Base-by-base conservation (phyloP, 1,140 invertebrate genomes). In the Lutraria rhynchaena region DNA sequence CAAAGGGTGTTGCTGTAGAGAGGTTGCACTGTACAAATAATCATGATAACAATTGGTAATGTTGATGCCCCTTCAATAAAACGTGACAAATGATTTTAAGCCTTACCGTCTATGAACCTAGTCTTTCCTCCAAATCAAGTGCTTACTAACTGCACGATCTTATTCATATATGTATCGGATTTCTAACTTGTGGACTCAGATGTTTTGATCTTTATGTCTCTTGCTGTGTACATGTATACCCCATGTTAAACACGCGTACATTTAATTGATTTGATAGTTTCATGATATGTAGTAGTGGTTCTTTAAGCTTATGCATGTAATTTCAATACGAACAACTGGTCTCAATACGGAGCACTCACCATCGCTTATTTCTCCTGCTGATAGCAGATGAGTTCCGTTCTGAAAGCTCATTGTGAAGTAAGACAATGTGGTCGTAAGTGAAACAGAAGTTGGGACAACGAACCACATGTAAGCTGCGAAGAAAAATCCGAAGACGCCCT, bases 401-500 rank as follows among this genome's bases (percentile, higher is more conserved):
- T 86, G 49, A 57, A 77, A 84, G 57, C 77, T 80, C 70, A 88
- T 71, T 9, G 85, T 77, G 35, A 88, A 58, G 74, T 91, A 91
- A 2, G 84, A 85, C 84, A 91, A 87, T 0, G 90, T 91, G 19
- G 91, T 86, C 0, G 89, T 89, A 55, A 92, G 83, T 0, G 85
- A 77, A 53, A 92, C 89, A 0, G 83, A 60, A 55, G 89, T 87
- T 2, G 91, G 92, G 3, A 92, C 85, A 17, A 89, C 85, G 69
- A 92, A 92, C 91, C 91, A 92, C 35, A 89, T 81, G 22, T 91
- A 74, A 1, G 89, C 91, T 7, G 91, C 91, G 15, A 88, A 57
- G 44, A 92, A 87, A 75, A 92, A 92, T 22, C 90, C 92, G 61
- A 86, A 81, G 1, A 91, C 91, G 5, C 90, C 91, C 69, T 89